Evolutionary conservation across 1,140 invertebrate species (phyloP).

Genomic region (Drosophila tropicalis): DNA sequence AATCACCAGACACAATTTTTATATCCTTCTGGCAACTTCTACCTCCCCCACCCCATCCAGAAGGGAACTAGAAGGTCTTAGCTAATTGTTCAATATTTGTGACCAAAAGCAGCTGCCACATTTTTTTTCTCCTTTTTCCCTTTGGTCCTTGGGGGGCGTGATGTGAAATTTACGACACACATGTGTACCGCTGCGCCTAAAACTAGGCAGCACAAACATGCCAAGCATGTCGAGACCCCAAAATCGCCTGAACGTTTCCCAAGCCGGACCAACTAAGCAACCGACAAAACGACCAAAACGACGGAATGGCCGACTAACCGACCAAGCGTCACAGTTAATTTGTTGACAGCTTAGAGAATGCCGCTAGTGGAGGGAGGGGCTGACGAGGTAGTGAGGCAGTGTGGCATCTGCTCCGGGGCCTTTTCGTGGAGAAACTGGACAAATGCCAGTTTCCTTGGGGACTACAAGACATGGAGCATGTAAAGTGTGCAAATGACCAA

Average conservation of each 20-base stretch:
- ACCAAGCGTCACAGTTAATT: conserved; percentile 75
- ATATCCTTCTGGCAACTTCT: neutral
- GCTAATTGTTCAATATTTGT: conserved; percentile 77
- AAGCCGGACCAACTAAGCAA: conserved; percentile 10
- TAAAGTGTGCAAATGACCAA: conserved; percentile 61
- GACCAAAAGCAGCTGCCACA: conserved; percentile 51
- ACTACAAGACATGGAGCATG: conserved; percentile 55
- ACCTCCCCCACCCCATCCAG: neutral
- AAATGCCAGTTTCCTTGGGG: conserved; percentile 48
- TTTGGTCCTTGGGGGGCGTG: conserved; percentile 56
- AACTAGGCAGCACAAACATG: conserved; percentile 67
- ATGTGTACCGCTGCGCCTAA: conserved; percentile 53
- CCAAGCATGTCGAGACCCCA: conserved; percentile 55
- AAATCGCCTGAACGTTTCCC: conserved; percentile 32
- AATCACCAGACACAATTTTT: conserved; percentile 48
- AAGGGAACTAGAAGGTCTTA: conserved; percentile 22
- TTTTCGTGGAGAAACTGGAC: conserved; percentile 47
- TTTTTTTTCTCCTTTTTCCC: conserved; percentile 7
- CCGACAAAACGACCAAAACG: neutral
- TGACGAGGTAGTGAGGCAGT: neutral
- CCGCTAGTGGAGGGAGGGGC: neutral
- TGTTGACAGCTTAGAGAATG: conserved; percentile 70
- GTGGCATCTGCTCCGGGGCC: neutral
- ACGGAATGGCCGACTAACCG: conserved; percentile 34
- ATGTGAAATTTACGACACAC: conserved; percentile 66